Evolutionary conservation across 2,888 invertebrate genomes (phyloP), one percentile per base, ranked within the genome.

Genomic region (Lottia scabra): DNA sequence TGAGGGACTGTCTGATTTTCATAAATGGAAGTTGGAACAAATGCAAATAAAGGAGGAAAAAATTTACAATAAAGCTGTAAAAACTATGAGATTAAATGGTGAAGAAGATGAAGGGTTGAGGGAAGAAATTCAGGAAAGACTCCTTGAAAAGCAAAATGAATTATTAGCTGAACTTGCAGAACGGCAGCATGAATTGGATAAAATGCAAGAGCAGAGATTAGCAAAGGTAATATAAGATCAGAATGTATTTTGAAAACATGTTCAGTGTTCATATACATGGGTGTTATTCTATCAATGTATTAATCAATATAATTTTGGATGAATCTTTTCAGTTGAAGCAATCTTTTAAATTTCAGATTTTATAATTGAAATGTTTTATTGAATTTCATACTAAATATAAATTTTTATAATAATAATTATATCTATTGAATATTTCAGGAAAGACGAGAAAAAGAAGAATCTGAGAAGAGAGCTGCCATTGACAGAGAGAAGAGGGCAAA

Each of bases 1-100:
- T 19, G 74, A 71, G 48, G 77, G 77, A 43, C 48, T 77, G 44
- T 77, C 80, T 8, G 84, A 87, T 68, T 87, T 85, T 68, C 84
- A 86, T 70, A 83, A 82, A 66, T 87, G 84, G 84, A 84, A 85
- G 73, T 63, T 75, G 68, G 85, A 87, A 46, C 86, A 86, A 70
- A 81, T 83, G 65, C 70, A 75, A 23, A 75, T 79, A 0, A 70
- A 83, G 30, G 80, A 78, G 30, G 80, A 82, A 27, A 68, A 86
- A 13, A 75, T 86, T n/a, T 45, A 68, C 23, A 44, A 48, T n/a
- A 16, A 67, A 15, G 10, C 26, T 16, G 26, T 19, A n/a, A 12
- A 38, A 10, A 27, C 19, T 71, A 74, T 30, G 70, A 76, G 68
- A 46, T 75, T 23, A 64, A 67, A 23, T 23, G 12, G 19, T 23